Base-by-base conservation (phyloP, 2,113 vertebrate species). In the Toxostoma redivivum region DNA sequence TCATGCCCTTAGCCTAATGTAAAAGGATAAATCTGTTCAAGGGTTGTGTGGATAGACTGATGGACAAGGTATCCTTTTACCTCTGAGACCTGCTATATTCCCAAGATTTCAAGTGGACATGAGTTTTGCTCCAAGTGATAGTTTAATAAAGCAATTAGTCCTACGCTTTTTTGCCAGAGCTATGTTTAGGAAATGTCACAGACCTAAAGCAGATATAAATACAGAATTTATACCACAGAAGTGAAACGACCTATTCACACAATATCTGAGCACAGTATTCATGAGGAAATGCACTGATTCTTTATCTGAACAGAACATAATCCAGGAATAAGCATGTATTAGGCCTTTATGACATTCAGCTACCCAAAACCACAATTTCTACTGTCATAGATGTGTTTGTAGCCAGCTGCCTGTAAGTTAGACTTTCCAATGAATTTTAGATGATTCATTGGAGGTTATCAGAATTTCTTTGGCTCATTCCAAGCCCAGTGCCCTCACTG, bases 61-160 rank as follows among this genome's bases (percentile, higher is more conserved):
- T 90, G 92, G 94, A 88, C 92, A 95, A 94, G 85, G 89, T 96
- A 79, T 94, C 88, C 69, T 85, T 90, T 97, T 97, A 95, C 94
- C 86, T 93, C 76, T 58, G 94, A 48, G 11, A 47, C 67, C 86
- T 37, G 76, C 96, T 96, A 38, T 88, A 61, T 91, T 95, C 95
- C 96, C 92, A 88, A 53, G 56, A 66, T 92, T 93, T 95, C 92
- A 90, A 92, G 83, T 79, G 91, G 91, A 95, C 88, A 50, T 74
- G 91, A 90, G 92, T 93, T 96, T 97, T 96, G 69, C 96, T 65
- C 84, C 92, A 87, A 97, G 87, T 77, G 92, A 92, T 80, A 78
- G 93, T 90, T 95, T 84, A 97, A 95, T 95, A 91, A 95, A 96
- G 94, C 16, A 16, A 86, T 96, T 78, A 51, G 78, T 85, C 71